Percentiles rank a stretch among this genome's conserved stretches.
Conservation (phyloP, 2,113 vertebrate genomes). For the Trematomus loennbergii region DNA sequence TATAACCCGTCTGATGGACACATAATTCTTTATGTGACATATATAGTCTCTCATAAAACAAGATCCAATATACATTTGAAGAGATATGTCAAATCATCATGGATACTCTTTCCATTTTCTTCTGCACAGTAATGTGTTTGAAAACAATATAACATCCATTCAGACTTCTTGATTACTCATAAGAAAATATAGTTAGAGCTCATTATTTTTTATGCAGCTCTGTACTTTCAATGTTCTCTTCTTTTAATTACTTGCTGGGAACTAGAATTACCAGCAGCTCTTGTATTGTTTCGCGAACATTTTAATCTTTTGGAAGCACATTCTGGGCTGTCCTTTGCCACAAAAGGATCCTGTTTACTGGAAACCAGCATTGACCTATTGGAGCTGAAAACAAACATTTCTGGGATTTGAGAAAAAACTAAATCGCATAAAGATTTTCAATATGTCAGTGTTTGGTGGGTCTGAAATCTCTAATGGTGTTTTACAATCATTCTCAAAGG, state of each 20-base stretch:
- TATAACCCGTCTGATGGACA: constrained; percentile 14
- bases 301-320: background rate
- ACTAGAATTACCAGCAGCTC: background rate
- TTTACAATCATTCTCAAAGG: constrained; percentile 20
- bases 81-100: background rate
- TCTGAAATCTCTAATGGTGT: background rate
- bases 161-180: background rate
- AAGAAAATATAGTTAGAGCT: background rate
- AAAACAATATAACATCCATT: background rate
- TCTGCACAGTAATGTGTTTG: background rate
- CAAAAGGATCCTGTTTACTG: background rate
- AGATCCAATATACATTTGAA: background rate
- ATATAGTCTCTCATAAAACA: background rate
- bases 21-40: constrained; percentile 16
- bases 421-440: background rate
- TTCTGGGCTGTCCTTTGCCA: background rate
- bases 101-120: background rate
- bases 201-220: background rate
- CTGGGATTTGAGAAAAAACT: background rate
- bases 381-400: background rate
- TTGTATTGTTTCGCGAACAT: background rate
- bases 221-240: background rate
- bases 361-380: background rate
- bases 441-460: background rate
- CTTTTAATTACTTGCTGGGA: constrained; percentile 1